These are phyloP conservation scores for Hydrocynus forskahlii DNA, from an alignment of 2,797 vertebrate species.

Conservation along the genomic window DNA sequence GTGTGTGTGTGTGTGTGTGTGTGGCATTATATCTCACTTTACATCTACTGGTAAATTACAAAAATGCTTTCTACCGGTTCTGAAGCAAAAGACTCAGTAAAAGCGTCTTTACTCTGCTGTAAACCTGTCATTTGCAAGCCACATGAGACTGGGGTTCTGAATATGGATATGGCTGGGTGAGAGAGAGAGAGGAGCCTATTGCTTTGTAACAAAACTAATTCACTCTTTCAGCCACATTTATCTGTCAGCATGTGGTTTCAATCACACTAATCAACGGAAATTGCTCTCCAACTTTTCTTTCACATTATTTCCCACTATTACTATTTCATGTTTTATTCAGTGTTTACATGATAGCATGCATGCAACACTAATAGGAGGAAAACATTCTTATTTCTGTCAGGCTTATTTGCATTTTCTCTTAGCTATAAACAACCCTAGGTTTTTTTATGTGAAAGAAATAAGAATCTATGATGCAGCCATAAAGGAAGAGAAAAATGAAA, in stretches of 20 bases:
- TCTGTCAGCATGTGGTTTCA: constrained; percentile 44
- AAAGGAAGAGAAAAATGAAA: not conserved
- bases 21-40: not conserved
- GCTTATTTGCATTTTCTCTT: constrained; percentile 16
- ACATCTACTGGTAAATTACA: constrained; percentile 5
- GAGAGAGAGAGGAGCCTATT: not conserved
- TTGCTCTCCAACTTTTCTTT: constrained; percentile 32
- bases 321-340: constrained; percentile 36
- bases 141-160: not conserved
- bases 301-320: constrained; percentile 32
- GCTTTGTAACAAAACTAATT: constrained; percentile 39
- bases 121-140: not conserved
- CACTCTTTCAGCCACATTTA: constrained; percentile 25
- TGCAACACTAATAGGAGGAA: constrained; percentile 11
- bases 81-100: not conserved
- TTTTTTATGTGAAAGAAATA: not conserved
- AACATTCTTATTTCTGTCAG: constrained; percentile 12
- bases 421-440: constrained; percentile 5
- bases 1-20: too few species aligned
- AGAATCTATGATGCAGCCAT: not conserved
- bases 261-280: constrained; percentile 48
- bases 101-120: not conserved
- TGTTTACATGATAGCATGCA: constrained; percentile 12
- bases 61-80: constrained; percentile 4
- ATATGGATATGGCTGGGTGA: not conserved